phyloP scores from a whole-genome alignment of 2,888 invertebrate species.

The Eristalinus aeneus region DNA sequence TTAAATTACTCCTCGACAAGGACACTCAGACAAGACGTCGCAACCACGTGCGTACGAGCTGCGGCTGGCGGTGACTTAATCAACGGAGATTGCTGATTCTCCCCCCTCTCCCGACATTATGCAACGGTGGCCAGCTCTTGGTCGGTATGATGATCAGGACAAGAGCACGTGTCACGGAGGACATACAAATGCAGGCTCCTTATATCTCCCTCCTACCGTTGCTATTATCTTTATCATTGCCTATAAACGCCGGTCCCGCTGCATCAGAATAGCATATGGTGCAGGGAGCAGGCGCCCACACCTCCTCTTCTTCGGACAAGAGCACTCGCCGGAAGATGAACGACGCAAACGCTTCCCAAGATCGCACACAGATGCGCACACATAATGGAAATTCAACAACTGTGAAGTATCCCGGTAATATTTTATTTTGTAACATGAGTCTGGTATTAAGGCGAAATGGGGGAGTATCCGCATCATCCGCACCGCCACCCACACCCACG shows the following conservation, averaged over 20 bases:
- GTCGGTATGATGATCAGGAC: conserved; percentile 22
- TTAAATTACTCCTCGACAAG: not conserved
- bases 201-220: not conserved
- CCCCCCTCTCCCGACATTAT: not conserved
- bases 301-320: not conserved
- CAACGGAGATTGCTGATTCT: conserved; percentile 45
- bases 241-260: conserved; percentile 34
- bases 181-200: not conserved
- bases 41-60: not conserved
- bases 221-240: conserved; percentile 44
- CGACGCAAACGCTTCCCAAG: conserved; percentile 23
- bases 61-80: conserved; percentile 30
- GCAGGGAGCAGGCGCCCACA: not conserved
- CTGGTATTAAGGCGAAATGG: conserved; percentile 39
- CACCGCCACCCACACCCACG: not conserved
- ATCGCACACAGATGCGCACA: conserved; percentile 57
- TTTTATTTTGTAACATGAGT: conserved; percentile 63
- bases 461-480: not conserved
- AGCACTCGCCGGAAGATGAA: not conserved
- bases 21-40: not conserved
- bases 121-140: conserved; percentile 25
- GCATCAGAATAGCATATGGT: not conserved
- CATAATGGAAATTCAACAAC: conserved; percentile 70
- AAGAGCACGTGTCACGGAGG: conserved; percentile 1
- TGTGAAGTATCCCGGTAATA: conserved; percentile 66